Percentiles rank a stretch among this genome's conserved stretches.
phyloP scores from a whole-genome alignment of 2,113 vertebrate genomes.

The Alouatta palliata region DNA sequence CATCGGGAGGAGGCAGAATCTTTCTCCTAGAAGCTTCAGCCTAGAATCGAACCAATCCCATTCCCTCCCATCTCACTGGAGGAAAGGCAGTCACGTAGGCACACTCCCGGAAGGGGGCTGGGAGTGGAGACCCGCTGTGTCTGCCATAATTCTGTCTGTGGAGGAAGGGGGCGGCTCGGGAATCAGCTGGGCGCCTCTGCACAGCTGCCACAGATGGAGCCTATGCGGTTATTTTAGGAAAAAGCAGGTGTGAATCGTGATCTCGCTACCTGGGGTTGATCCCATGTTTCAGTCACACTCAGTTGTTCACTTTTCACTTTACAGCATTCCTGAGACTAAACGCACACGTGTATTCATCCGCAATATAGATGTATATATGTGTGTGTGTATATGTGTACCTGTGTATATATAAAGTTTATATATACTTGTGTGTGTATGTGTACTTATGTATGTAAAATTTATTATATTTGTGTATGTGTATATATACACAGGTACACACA shows the following conservation, averaged over 20 bases:
- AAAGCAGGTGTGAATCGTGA: fast-evolving
- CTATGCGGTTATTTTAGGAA: background rate
- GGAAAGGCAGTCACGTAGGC: background rate
- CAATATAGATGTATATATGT: fast-evolving
- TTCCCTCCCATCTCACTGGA: too few relatives aligned
- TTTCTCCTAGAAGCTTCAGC: background rate
- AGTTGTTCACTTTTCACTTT: too few relatives aligned
- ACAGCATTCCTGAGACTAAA: fast-evolving
- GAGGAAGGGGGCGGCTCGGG: fast-evolving
- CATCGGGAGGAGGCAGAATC: fast-evolving
- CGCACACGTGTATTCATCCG: background rate
- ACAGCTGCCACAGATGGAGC: fast-evolving
- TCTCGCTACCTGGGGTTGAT: fast-evolving
- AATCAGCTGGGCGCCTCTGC: background rate
- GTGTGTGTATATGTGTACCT: background rate
- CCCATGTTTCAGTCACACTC: background rate
- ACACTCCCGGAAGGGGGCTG: background rate
- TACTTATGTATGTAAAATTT: too few relatives aligned
- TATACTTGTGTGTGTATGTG: too few relatives aligned
- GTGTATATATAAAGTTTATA: too few relatives aligned
- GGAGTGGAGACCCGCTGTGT: background rate
- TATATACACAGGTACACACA: background rate
- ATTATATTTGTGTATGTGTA: too few relatives aligned
- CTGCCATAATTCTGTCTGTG: background rate
- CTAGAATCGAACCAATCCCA: background rate